Evolutionary conservation across 2,888 invertebrate genomes (phyloP), one percentile per base, ranked within the genome.

Genomic region (Melinopterus prodromus): DNA sequence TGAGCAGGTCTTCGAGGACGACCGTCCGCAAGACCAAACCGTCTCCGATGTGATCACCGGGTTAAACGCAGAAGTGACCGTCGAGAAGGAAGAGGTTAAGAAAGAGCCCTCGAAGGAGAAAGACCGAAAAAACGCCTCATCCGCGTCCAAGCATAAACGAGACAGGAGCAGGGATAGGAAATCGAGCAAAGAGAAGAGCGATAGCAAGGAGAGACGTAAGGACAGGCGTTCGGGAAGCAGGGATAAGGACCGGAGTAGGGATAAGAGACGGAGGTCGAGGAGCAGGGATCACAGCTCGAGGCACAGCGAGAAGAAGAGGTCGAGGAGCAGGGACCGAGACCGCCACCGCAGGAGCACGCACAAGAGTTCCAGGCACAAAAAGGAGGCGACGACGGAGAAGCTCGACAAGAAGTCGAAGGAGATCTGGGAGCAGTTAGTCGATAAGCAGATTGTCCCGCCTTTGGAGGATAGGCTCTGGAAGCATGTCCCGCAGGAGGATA

Each of bases 1-100:
- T 91, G 74, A 89, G 82, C 88, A 89, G 86, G 88, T 89, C 16
- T 92, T 94, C 87, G 93, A 94, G 88, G 89, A 89, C 76, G 92
- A 92, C 70, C 92, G 92, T 85, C 90, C 91, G 79, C 91, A 92
- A 4, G 92, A 92, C 80, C 91, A 92, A 81, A 91, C 92, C 6
- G 93, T 93, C 71, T 87, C 87, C 1, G 90, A 89, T 81, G 89
- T 89, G 4, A 88, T 89, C 53, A 88, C 89, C 71, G 88, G 87
- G 75, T 82, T 89, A 75, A 83, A 83, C 14, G 88, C 88, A 0
- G 89, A 88, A 80, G 86, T 86, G 2, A 84, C 86, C 9, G 37
- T 74, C 35, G 82, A 80, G 14, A 84, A 84, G 70, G 84, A 83
- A 16, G 82, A 81, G 71, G 82, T 80, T 6, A 83, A 82, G 38